Conservation (phyloP, 2,797 vertebrate species). For the Lycodopsis pacificus region DNA sequence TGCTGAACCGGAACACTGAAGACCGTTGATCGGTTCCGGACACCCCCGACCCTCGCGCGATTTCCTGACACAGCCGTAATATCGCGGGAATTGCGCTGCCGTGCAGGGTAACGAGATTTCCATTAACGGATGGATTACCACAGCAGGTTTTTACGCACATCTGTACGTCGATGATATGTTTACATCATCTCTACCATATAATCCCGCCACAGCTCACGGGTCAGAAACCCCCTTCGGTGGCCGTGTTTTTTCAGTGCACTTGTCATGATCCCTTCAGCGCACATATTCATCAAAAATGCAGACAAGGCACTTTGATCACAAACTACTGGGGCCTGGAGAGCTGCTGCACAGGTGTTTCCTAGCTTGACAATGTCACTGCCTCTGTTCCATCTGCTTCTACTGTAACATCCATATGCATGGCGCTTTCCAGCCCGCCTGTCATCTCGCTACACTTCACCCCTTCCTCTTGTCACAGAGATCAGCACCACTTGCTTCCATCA, state of each 20-base stretch:
- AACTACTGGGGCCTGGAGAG: constrained; percentile 48
- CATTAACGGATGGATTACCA: not conserved
- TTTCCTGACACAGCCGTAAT: no score
- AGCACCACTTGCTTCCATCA: constrained; percentile 21
- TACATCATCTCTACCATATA: constrained; percentile 5
- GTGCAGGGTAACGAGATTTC: not conserved
- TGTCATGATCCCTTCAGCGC: constrained; percentile 50
- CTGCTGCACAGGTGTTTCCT: constrained; percentile 70
- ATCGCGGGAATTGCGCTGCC: not conserved
- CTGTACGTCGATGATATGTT: not conserved
- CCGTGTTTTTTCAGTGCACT: constrained; percentile 51
- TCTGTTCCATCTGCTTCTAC: constrained; percentile 74
- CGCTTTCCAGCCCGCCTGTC: constrained; percentile 51
- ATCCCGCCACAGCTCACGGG: constrained; percentile 30
- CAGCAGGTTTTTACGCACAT: no score
- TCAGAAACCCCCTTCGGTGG: constrained; percentile 32
- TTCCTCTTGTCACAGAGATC: constrained; percentile 28
- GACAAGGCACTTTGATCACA: constrained; percentile 78
- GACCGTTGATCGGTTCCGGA: not conserved
- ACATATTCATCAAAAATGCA: constrained; percentile 74
- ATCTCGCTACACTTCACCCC: constrained; percentile 41
- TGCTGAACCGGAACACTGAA: not conserved
- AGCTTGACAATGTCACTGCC: constrained; percentile 75
- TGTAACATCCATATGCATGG: constrained; percentile 80
- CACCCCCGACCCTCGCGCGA: no score